Base-by-base conservation (phyloP, 2,888 invertebrate species). In the Tetragonisca angustula region DNA sequence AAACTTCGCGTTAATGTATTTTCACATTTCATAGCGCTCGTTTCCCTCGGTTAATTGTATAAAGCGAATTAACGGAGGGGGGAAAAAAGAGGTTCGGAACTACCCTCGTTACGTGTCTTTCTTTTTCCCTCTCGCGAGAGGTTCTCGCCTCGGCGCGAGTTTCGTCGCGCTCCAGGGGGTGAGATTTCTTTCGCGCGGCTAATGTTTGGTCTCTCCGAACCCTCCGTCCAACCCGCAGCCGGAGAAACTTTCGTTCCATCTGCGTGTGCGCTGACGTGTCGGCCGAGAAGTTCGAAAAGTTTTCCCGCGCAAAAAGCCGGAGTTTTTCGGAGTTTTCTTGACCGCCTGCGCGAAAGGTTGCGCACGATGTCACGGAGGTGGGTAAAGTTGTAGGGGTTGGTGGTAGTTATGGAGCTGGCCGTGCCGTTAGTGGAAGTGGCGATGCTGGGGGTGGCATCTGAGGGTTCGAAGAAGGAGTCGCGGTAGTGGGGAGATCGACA, bases 251-350 rank as follows among this genome's bases (percentile, higher is more conserved):
- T 81, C 71, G 54, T 52, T 13, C 68, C 62, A 52, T 70, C 78
- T 52, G 79, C 67, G 86, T 73, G 70, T 68, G 80, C 82, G 81
- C 81, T 52, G 81, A 54, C 64, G 69, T 65, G 62, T 32, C 59
- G 64, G 72, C 72, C 75, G 62, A 81, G 79, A 75, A 91, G 89
- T 92, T 92, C 83, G 81, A 89, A 90, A 92, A 93, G 91, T 91
- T 93, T 90, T 90, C 87, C 88, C 91, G 92, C 91, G 91, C 85
- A 92, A 92, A 92, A 93, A 93, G 87, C 84, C 85, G 43, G 84
- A 86, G 88, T 87, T 93, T 93, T 93, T 92, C 89, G 80, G 90
- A 90, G 88, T 87, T 89, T 88, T 88, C 88, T 89, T 89, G 68
- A 49, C 67, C 73, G 81, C 50, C 74, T 89, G 89, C 87, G 89